A percentile compares a stretch with the other conserved stretches of the same genome.
Evolutionary conservation across 2,797 vertebrate genomes (phyloP).

Genomic region (Chaenodraco wilsoni): DNA sequence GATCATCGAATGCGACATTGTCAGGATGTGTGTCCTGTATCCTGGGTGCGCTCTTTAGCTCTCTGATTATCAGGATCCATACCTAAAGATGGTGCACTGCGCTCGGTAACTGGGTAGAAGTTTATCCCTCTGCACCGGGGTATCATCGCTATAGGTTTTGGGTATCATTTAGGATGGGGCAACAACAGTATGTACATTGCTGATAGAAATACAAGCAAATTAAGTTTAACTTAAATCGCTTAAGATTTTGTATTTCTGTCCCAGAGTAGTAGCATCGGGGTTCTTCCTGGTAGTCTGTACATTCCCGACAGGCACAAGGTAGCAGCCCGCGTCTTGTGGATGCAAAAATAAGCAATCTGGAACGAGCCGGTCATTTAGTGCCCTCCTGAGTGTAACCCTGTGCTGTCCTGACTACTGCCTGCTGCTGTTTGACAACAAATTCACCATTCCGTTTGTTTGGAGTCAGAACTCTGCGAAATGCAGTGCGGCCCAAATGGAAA

Average conservation of each 20-base stretch:
- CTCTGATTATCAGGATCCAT: constrained; percentile 23
- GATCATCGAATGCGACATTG: constrained; percentile 18
- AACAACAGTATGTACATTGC: constrained; percentile 12
- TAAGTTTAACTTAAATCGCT: constrained; percentile 32
- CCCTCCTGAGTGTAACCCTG: constrained; percentile 69
- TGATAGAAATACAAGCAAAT: constrained; percentile 40
- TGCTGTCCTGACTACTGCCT: constrained; percentile 80
- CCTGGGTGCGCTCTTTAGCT: constrained; percentile 40
- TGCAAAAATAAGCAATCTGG: constrained; percentile 55
- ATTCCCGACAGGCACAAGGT: constrained; percentile 69
- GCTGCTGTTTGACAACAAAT: constrained; percentile 76
- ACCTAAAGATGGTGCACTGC: constrained; percentile 30
- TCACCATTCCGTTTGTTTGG: constrained; percentile 84
- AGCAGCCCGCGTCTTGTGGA: constrained; percentile 55
- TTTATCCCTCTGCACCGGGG: constrained; percentile 26
- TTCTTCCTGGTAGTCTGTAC: constrained; percentile 68
- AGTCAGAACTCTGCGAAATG: constrained; percentile 55
- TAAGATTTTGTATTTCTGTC: constrained; percentile 40
- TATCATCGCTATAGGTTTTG: constrained; percentile 46
- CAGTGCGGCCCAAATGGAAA: constrained; percentile 64
- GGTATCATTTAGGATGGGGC: constrained; percentile 54
- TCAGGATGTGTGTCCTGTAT: constrained; percentile 30
- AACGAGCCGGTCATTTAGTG: constrained; percentile 45
- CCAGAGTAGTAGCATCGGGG: constrained; percentile 49
- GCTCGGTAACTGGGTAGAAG: constrained; percentile 34